Evolutionary conservation across 2,113 vertebrate genomes (phyloP), one percentile per base, ranked within the genome.

Genomic region (Podarcis raffonei): DNA sequence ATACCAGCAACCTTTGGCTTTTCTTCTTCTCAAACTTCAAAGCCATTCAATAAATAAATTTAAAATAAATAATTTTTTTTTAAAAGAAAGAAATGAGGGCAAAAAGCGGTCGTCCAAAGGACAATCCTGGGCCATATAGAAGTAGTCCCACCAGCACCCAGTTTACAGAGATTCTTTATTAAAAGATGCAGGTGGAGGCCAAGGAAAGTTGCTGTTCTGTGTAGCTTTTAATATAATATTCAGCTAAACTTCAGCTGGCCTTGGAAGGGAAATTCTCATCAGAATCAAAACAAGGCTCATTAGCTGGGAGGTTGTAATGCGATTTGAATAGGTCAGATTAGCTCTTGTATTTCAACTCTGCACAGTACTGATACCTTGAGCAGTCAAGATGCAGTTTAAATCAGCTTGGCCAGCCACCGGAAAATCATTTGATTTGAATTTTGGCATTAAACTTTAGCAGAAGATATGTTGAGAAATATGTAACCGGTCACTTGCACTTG

Each of bases 261-360:
- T 84, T 74, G 69, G 86, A 87, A 91, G 90, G 27, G 89, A 92
- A 94, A 92, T 84, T 78, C 5, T 92, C 76, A 91, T 88, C 80
- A 91, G 82, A 94, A 92, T 92, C 37, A 81, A 92, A 93, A 90
- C 0, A 94, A 93, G 57, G 75, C 79, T 89, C 77, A 94, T 93
- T 95, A 91, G 88, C 57, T 20, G 0, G 27, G 77, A 89, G 76
- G 42, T 89, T 92, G 69, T 82, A 91, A 88, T 0, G 62, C 2
- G 2, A 25, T 84, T 82, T 80, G 0, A 90, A 87, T 77, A 82
- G 68, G 48, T 62, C 16, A 86, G 39, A 94, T 90, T 82, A 86
- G 30, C 39, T 89, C 93, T 94, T 69, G 66, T 32, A 74, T 74
- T 90, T 23, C 72, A 90, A 13, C 76, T 93, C 93, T 93, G 88